A percentile compares a stretch with the other conserved stretches of the same genome.
phyloP scores from a whole-genome alignment of 2,888 invertebrate species.

The Cacoxenus indagator region DNA sequence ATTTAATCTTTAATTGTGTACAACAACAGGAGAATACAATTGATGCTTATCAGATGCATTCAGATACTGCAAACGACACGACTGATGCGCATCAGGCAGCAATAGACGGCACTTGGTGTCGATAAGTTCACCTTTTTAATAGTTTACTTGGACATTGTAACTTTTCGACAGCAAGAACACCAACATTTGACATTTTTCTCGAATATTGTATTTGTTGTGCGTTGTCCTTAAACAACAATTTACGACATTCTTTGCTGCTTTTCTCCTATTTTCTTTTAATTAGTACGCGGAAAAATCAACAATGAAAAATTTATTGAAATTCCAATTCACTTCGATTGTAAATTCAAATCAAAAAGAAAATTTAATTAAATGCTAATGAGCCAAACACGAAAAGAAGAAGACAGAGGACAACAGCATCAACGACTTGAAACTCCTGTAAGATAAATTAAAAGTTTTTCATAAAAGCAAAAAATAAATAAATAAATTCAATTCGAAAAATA shows the following conservation, averaged over 20 bases:
- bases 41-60: neutral
- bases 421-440: too few species aligned
- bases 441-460: too few species aligned
- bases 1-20: too few species aligned
- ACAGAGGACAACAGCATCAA: neutral
- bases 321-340: neutral
- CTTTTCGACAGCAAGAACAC: too few species aligned
- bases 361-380: conserved; percentile 1
- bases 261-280: neutral
- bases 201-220: neutral
- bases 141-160: neutral
- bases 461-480: neutral
- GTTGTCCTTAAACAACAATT: neutral
- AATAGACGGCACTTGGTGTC: neutral
- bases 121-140: neutral
- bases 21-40: too few species aligned
- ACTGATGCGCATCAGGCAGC: neutral
- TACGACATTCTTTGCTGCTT: neutral
- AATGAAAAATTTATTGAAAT: conserved; percentile 7
- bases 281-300: conserved; percentile 10
- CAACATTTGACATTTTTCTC: neutral
- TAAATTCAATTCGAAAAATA: neutral
- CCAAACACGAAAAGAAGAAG: neutral
- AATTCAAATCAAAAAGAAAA: conserved; percentile 16
- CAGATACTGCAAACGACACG: neutral